Evolutionary conservation across 2,888 invertebrate genomes (phyloP).

Genomic region (Lycophotia porphyrea): DNA sequence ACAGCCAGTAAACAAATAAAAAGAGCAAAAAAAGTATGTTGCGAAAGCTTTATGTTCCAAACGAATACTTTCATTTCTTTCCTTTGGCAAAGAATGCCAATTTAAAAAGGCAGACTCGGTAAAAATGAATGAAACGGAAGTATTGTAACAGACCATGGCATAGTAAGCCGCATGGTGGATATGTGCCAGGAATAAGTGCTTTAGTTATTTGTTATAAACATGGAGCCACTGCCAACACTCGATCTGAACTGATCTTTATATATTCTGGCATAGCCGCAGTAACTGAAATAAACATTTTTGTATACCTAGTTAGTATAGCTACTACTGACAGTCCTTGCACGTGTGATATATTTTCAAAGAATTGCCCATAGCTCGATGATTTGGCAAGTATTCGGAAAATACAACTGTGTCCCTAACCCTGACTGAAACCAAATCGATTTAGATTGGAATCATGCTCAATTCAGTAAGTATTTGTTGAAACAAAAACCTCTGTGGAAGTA

Average conservation of each 20-base stretch:
- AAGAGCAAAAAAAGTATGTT: slow-evolving; percentile 27
- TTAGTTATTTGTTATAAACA: slow-evolving; percentile 72
- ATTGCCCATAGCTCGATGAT: background rate
- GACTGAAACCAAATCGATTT: background rate
- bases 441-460: background rate
- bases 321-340: slow-evolving; percentile 51
- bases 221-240: slow-evolving; percentile 72
- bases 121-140: slow-evolving; percentile 70
- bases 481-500: slow-evolving; percentile 29
- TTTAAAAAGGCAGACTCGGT: slow-evolving; percentile 43
- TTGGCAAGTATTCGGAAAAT: background rate
- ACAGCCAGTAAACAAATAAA: slow-evolving; percentile 19
- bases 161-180: slow-evolving; percentile 73
- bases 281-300: slow-evolving; percentile 71
- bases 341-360: slow-evolving; percentile 1
- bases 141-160: slow-evolving; percentile 67
- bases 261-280: slow-evolving; percentile 63
- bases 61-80: slow-evolving; percentile 55
- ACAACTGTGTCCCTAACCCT: background rate
- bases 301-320: slow-evolving; percentile 18
- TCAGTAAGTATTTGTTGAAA: background rate
- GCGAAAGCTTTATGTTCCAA: slow-evolving; percentile 44
- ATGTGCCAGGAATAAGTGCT: slow-evolving; percentile 74
- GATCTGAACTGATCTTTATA: slow-evolving; percentile 66
- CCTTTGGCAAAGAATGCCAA: slow-evolving; percentile 53